These are phyloP conservation scores for Campylomormyrus numenius DNA, from an alignment of 2,113 vertebrate species.

Conservation along the genomic window DNA sequence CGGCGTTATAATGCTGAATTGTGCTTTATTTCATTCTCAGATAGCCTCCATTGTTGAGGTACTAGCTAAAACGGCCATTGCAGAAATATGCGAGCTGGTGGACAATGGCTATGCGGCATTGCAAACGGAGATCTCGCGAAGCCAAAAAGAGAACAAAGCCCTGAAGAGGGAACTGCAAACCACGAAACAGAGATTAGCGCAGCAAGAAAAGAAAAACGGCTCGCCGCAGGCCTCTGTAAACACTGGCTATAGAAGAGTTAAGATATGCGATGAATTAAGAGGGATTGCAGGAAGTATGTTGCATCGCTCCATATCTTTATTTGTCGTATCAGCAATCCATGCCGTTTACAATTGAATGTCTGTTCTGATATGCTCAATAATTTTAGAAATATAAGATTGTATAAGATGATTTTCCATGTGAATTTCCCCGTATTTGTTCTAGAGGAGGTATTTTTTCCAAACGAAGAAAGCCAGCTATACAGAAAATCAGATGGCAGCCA, in stretches of 20 bases:
- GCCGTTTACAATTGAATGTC: neutral
- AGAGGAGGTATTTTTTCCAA: slow-evolving; percentile 1
- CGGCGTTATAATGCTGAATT: slow-evolving; percentile 11
- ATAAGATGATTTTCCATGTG: neutral
- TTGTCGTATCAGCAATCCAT: neutral
- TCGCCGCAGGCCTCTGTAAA: neutral
- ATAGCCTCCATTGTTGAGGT: slow-evolving; percentile 20
- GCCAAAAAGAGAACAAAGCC: slow-evolving; percentile 16
- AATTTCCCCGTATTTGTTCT: neutral
- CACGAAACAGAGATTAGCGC: neutral
- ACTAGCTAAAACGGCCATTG: slow-evolving; percentile 15
- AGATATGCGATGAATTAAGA: neutral
- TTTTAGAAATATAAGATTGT: neutral
- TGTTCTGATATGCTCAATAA: neutral
- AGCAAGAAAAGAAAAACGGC: neutral
- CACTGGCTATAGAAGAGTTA: neutral
- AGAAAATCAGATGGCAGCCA: neutral
- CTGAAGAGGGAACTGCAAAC: slow-evolving; percentile 14
- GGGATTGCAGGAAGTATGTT: neutral
- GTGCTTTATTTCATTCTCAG: slow-evolving; percentile 13
- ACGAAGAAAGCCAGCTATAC: neutral
- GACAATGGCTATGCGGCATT: slow-evolving; percentile 21
- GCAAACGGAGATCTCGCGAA: slow-evolving; percentile 14
- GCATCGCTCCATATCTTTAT: neutral
- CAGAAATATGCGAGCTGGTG: slow-evolving; percentile 20